Evolutionary conservation across 2,113 vertebrate genomes (phyloP).

Genomic region (Python bivittatus): DNA sequence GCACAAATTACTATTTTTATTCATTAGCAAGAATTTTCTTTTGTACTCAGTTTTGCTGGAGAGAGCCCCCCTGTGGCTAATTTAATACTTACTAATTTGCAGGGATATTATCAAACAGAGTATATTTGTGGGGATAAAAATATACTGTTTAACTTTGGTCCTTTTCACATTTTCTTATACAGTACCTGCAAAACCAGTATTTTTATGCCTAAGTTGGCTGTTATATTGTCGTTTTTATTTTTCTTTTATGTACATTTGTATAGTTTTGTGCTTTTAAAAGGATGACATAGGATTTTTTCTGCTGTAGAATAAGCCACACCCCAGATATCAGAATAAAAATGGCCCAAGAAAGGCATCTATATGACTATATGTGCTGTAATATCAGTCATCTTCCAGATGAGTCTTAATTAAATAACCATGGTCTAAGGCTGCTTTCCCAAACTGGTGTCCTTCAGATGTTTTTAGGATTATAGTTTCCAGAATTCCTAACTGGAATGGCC

Average conservation of each 20-base stretch:
- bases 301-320: not conserved
- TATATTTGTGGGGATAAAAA: conserved; percentile 40
- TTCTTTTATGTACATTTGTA: not conserved
- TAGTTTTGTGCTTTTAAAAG: not conserved
- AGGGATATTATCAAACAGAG: conserved; percentile 37
- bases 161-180: not conserved
- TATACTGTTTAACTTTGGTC: conserved; percentile 13
- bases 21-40: conserved; percentile 49
- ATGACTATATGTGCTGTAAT: not conserved
- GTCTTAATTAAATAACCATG: not conserved
- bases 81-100: conserved; percentile 63
- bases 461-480: not conserved
- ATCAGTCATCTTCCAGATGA: not conserved
- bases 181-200: not conserved
- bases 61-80: conserved; percentile 69
- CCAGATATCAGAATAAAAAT: not conserved
- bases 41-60: conserved; percentile 49
- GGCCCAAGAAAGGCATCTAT: too few species aligned
- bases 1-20: conserved; percentile 41
- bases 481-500: not conserved
- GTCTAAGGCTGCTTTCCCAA: not conserved
- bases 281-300: not conserved
- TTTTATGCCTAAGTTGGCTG: not conserved
- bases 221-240: not conserved
- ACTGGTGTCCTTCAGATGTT: not conserved